These are phyloP conservation scores for Melanerpes aurifrons DNA, from an alignment of 2,113 vertebrate genomes.

Conservation along the genomic window DNA sequence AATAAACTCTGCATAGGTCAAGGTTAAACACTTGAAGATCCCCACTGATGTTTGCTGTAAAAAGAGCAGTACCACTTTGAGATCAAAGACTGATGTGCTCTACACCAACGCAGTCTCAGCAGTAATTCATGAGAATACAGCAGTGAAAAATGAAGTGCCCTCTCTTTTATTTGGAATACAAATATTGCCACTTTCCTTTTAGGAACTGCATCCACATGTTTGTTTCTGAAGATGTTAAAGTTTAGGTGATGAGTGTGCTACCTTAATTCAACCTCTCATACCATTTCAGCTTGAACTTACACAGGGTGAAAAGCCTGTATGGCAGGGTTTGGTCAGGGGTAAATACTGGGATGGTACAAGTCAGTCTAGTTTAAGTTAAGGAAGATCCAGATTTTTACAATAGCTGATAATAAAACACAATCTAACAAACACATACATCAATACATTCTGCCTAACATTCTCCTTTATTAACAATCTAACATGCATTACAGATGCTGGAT, in stretches of 20 bases:
- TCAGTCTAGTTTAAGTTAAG: background rate
- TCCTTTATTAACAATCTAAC: background rate
- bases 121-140: background rate
- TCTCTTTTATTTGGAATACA: background rate
- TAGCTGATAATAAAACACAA: background rate
- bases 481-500: background rate
- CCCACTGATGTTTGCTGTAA: background rate
- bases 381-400: background rate
- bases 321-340: background rate
- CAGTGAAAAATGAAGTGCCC: background rate
- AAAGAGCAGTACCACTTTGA: background rate
- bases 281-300: background rate
- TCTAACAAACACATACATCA: background rate
- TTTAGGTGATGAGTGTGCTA: background rate
- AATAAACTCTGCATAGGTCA: slow-evolving; percentile 6
- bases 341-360: background rate
- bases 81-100: background rate
- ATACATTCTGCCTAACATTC: background rate
- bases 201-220: background rate
- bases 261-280: background rate
- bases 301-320: background rate
- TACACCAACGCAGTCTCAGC: background rate
- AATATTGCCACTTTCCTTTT: background rate
- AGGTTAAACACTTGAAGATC: slow-evolving; percentile 4
- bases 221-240: background rate